Evolutionary conservation across 2,888 invertebrate species (phyloP).

Genomic region (Strigamia crassipes): DNA sequence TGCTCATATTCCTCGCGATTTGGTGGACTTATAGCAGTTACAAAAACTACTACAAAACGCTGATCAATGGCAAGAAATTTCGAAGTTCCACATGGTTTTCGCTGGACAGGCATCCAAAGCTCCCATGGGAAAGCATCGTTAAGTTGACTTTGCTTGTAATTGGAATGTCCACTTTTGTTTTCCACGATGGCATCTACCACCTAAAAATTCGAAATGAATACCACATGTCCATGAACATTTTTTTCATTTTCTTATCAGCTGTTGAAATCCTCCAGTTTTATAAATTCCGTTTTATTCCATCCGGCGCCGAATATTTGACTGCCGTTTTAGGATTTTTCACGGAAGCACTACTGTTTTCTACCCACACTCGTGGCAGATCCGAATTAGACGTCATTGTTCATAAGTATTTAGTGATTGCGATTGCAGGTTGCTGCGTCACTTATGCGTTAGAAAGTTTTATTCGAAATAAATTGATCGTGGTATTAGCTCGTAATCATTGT

Average conservation of each 20-base stretch:
- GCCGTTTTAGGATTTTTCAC: constrained; percentile 59
- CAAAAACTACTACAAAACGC: not conserved
- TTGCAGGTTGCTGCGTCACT: constrained; percentile 56
- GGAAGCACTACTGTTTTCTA: constrained; percentile 55
- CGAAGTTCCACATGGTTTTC: not conserved
- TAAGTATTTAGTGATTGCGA: constrained; percentile 55
- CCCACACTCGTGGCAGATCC: too few species aligned
- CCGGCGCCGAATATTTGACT: constrained; percentile 59
- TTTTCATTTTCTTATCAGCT: constrained; percentile 54
- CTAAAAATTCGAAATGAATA: constrained; percentile 59
- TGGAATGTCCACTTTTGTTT: constrained; percentile 57
- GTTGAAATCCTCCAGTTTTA: constrained; percentile 59
- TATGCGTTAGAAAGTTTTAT: constrained; percentile 58
- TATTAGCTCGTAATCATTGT: constrained; percentile 58
- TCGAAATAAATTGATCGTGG: constrained; percentile 57
- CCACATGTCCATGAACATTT: constrained; percentile 50
- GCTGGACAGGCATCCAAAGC: not conserved
- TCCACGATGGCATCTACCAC: constrained; percentile 56
- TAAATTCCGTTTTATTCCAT: constrained; percentile 55
- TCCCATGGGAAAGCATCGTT: not conserved
- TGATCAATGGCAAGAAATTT: not conserved
- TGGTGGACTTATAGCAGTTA: not conserved
- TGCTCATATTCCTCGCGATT: not conserved
- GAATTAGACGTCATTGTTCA: too few species aligned
- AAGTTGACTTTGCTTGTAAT: constrained; percentile 47